Evolutionary conservation across 53 echinoderm and acorn worm genomes (phyloP), one percentile per base, ranked within the genome.

Genomic region (Temnopleurus reevesii): DNA sequence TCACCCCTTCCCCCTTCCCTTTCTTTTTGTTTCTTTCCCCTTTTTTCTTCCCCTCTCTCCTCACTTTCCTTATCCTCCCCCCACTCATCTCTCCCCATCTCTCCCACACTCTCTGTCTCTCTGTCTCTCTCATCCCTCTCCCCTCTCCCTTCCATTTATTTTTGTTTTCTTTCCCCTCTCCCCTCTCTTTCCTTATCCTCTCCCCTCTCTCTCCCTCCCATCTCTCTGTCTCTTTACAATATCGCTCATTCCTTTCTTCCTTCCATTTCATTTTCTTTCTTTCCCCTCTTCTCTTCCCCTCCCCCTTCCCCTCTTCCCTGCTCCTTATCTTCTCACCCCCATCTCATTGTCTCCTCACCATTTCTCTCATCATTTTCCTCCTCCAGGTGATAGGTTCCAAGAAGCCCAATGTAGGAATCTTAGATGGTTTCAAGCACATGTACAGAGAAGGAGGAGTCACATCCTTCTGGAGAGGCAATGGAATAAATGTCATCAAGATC

Each of bases 391-490:
- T 95, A n/a, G 99, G 95, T 51, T 95, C 94, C 41, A 99, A 99
- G 92, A 99, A 99, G 65, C 93, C 94, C 43, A 94, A 96, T 46
- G 61, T 99, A 41, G 85, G 99, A 36, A 94, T 99, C 29, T 49
- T 93, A n/a, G 91, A 96, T 53, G 99, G 99, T 49, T 99, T 99
- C 88, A 84, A 93, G 76, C 99, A 96, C 90, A 99, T 99, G 99
- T 95, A 94, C 84, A 77, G 93, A 71, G 99, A 99, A 56, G 99
- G 99, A 24, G 99, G 99, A 36, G 1, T 96, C 5, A 31, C 53
- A 55, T 99, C 99, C 35, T 94, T 98, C 89, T 99, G 96, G 99
- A 93, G 99, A 60, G 99, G 96, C 41, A 99, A 99, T 41, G 98
- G 98, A 15, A 97, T 97, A 27, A 97, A 97, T 27, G 95, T 98